Percentiles rank a stretch among this genome's conserved stretches.
Evolutionary conservation across 2,113 vertebrate species (phyloP).

Genomic region (Corythornis vintsioides): DNA sequence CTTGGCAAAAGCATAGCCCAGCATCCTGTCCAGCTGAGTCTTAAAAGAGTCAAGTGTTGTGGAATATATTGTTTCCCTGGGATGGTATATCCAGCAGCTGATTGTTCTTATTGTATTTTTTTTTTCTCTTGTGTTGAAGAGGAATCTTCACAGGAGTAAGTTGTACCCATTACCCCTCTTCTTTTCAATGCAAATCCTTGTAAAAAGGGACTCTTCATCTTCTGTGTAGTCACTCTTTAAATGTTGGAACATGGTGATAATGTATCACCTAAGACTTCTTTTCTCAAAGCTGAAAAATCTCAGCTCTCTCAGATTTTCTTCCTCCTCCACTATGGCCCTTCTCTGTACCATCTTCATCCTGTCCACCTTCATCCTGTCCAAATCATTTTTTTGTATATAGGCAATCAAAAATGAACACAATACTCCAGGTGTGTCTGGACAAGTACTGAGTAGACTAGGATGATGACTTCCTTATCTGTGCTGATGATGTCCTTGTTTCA

Average conservation of each 20-base stretch:
- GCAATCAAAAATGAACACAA: not conserved
- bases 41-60: fast-evolving
- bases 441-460: not conserved
- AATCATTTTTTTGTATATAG: not conserved
- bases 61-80: not conserved
- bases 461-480: not conserved
- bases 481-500: not conserved
- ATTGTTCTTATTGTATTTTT: not conserved
- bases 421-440: not conserved
- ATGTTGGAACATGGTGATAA: not conserved
- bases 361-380: not conserved
- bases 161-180: not conserved
- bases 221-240: not conserved
- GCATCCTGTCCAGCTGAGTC: not conserved
- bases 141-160: not conserved
- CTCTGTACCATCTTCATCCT: not conserved
- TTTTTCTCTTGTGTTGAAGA: not conserved
- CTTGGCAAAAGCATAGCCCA: fast-evolving
- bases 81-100: not conserved
- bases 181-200: not conserved
- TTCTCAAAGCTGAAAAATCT: not conserved
- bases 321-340: not conserved
- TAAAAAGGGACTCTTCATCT: not conserved
- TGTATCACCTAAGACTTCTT: not conserved
- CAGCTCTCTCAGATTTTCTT: not conserved